These are phyloP conservation scores for Frankliniella intonsa DNA, from an alignment of 2,888 invertebrate species.

Conservation along the genomic window DNA sequence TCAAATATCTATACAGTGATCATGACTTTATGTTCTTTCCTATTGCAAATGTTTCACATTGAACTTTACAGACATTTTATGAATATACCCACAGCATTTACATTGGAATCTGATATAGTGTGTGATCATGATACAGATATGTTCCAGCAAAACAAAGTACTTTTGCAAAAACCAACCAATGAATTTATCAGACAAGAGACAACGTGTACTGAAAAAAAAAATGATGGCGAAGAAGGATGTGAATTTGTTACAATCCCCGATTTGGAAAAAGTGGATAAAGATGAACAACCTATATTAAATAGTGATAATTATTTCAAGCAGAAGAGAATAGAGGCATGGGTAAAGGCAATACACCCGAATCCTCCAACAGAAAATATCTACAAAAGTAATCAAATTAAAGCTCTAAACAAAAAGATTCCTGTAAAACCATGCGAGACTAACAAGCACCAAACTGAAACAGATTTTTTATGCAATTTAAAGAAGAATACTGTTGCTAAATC, in stretches of 20 bases:
- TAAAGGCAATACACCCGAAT: background rate
- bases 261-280: too few species aligned
- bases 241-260: too few species aligned
- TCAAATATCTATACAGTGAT: background rate
- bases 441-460: background rate
- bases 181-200: background rate
- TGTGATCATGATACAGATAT: too few species aligned
- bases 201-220: background rate
- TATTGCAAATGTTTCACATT: too few species aligned
- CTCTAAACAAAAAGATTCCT: background rate
- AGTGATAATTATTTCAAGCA: background rate
- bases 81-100: background rate
- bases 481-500: background rate
- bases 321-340: background rate
- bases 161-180: too few species aligned
- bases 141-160: too few species aligned
- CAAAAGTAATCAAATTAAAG: background rate
- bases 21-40: background rate
- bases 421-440: background rate
- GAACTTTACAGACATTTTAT: too few species aligned
- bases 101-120: background rate
- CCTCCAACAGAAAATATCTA: background rate
- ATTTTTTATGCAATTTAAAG: background rate
- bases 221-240: too few species aligned
- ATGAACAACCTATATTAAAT: too few species aligned